Percentiles rank a stretch among this genome's conserved stretches.
These are phyloP conservation scores for Geophilus truncorum DNA, from an alignment of 2,888 invertebrate species.

Conservation along the genomic window DNA sequence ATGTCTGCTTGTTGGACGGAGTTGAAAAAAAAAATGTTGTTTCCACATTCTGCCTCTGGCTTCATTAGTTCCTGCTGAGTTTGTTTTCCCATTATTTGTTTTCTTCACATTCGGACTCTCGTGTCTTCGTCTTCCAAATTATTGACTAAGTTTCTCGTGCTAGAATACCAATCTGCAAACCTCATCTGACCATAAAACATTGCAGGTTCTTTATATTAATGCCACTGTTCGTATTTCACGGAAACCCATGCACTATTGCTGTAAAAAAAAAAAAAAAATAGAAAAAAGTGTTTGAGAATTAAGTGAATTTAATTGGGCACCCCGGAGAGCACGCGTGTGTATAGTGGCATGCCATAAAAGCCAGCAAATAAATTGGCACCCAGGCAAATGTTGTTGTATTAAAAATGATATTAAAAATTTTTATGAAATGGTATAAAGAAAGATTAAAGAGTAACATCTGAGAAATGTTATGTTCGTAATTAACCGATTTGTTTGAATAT, in stretches of 20 bases:
- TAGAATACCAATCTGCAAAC: not conserved
- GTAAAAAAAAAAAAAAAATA: not conserved
- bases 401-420: conserved; percentile 3
- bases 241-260: not conserved
- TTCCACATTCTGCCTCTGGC: not conserved
- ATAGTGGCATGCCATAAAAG: not conserved
- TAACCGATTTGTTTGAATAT: not conserved
- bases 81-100: conserved; percentile 25
- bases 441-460: conserved; percentile 7
- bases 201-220: not conserved
- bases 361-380: conserved; percentile 20
- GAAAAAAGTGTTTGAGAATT: not conserved
- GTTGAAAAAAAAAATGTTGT: not conserved
- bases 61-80: conserved; percentile 21
- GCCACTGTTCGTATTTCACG: not conserved
- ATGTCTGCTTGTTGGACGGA: not conserved
- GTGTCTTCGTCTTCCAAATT: not conserved
- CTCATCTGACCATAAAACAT: not conserved
- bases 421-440: not conserved
- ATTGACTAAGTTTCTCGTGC: not conserved
- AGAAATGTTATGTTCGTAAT: not conserved
- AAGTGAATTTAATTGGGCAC: conserved; percentile 24
- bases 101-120: not conserved
- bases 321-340: conserved; percentile 11
- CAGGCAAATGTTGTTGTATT: conserved; percentile 18